Base-by-base conservation (phyloP, 2,113 vertebrate genomes). In the Catagonus wagneri region DNA sequence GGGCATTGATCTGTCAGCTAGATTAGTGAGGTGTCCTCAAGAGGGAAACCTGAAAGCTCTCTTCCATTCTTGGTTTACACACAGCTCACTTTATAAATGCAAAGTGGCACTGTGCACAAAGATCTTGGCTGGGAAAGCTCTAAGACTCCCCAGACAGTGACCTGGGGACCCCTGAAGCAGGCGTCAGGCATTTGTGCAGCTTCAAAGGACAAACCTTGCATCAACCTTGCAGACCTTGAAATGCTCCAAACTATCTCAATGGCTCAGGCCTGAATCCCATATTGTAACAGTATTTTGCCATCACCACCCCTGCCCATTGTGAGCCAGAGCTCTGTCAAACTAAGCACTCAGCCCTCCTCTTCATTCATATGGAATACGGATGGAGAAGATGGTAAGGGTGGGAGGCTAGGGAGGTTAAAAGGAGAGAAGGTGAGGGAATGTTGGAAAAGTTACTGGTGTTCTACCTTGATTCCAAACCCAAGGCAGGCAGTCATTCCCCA, bases 21-120 rank as follows among this genome's bases (percentile, higher is more conserved):
- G 68, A 96, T 90, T 32, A 94, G 68, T 61, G 58, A 95, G 75
- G 14, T 52, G 58, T 17, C 71, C 65, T 90, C 32, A 32, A 63
- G 65, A 97, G 15, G 88, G 71, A 83, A 85, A 19, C 12, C 50
- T 2, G 34, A 34, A 75, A 74, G 34, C 34, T 83, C 29, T 65
- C 78, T 10, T 89, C n/a, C 61, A 29, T 27, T 83, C 19, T 61
- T 12, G 34, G 29, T 60, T 84, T 60, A n/a, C 36, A 76, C 54
- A 83, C 22, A 65, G 63, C 25, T 54, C 76, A 44, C 25, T 81
- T 52, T 66, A 63, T 65, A 69, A 89, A 58, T 7, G 22, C 39
- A 52, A 0, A 8, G 54, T 65, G 78, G 58, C 16, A 56, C 44
- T 11, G 0, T 4, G 16, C 23, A 19, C 68, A 93, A 72, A 44